Evolutionary conservation across 2,888 invertebrate species (phyloP).

Genomic region (Octonoba sinensis): DNA sequence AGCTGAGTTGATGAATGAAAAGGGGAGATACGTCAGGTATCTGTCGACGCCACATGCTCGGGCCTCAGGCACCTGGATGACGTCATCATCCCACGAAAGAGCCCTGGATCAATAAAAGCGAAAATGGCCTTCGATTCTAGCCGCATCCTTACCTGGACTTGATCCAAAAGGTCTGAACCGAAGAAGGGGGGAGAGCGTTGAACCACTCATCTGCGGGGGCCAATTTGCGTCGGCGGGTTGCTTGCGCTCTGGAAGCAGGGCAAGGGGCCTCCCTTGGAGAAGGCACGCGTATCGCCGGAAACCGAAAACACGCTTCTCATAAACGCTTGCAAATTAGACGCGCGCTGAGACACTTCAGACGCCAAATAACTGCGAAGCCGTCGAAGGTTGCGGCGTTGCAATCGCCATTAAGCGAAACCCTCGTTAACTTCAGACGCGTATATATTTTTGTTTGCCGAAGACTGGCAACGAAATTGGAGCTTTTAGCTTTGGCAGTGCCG

Average conservation of each 20-base stretch:
- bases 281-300: conserved; percentile 35
- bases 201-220: conserved; percentile 8
- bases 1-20: conserved; percentile 13
- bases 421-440: too few relatives aligned
- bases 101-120: conserved; percentile 11
- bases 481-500: background rate
- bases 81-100: conserved; percentile 52
- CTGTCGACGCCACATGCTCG: conserved; percentile 60
- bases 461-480: background rate
- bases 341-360: conserved; percentile 1
- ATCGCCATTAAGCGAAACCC: too few relatives aligned
- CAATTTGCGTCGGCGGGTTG: conserved; percentile 13
- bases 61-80: conserved; percentile 59
- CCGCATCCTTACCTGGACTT: conserved; percentile 12
- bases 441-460: too few relatives aligned
- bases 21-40: conserved; percentile 55
- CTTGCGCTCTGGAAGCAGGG: background rate
- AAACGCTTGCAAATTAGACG: conserved; percentile 19
- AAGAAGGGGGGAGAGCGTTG: background rate
- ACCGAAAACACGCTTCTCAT: conserved; percentile 17
- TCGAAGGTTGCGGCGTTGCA: background rate
- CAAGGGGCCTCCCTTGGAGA: conserved; percentile 1
- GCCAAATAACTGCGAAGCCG: conserved; percentile 24
- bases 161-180: conserved; percentile 11
- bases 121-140: conserved; percentile 8